phyloP scores from a whole-genome alignment of 2,888 invertebrate species.

The Brenthis daphne region DNA sequence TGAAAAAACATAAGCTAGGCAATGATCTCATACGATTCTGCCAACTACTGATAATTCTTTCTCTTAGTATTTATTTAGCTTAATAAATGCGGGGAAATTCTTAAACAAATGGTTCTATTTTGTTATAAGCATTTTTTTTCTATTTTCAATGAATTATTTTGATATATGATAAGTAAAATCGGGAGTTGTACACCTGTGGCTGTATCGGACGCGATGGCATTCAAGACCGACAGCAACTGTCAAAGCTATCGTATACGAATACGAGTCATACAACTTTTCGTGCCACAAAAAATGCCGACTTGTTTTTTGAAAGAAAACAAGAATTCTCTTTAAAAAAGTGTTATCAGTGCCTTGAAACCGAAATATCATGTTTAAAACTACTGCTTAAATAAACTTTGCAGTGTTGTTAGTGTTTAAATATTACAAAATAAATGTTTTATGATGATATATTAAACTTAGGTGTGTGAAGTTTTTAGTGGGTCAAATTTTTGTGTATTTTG shows the following conservation, averaged over 20 bases:
- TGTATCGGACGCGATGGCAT: slow-evolving; percentile 32
- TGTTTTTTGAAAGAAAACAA: slow-evolving; percentile 47
- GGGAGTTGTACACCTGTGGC: not conserved
- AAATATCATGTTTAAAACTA: slow-evolving; percentile 36
- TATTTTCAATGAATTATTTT: not conserved
- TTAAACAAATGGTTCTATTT: not conserved
- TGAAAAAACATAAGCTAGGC: not conserved
- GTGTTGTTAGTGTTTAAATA: slow-evolving; percentile 33
- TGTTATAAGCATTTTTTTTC: not conserved
- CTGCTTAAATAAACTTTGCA: slow-evolving; percentile 30
- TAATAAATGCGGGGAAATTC: not conserved
- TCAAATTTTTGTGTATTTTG: slow-evolving; percentile 35
- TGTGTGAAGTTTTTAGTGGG: slow-evolving; percentile 41
- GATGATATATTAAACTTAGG: slow-evolving; percentile 36
- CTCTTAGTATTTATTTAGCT: not conserved
- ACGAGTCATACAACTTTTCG: slow-evolving; percentile 41
- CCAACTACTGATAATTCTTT: slow-evolving; percentile 8
- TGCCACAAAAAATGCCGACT: slow-evolving; percentile 46
- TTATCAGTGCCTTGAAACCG: slow-evolving; percentile 45
- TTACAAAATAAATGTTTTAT: slow-evolving; percentile 38
- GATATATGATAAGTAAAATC: not conserved
- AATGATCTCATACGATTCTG: slow-evolving; percentile 12
- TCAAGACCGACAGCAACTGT: slow-evolving; percentile 34
- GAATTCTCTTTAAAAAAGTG: slow-evolving; percentile 47
- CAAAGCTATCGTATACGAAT: slow-evolving; percentile 34